Conservation (phyloP, 2,888 invertebrate species). For the Tetranychus truncatus region DNA sequence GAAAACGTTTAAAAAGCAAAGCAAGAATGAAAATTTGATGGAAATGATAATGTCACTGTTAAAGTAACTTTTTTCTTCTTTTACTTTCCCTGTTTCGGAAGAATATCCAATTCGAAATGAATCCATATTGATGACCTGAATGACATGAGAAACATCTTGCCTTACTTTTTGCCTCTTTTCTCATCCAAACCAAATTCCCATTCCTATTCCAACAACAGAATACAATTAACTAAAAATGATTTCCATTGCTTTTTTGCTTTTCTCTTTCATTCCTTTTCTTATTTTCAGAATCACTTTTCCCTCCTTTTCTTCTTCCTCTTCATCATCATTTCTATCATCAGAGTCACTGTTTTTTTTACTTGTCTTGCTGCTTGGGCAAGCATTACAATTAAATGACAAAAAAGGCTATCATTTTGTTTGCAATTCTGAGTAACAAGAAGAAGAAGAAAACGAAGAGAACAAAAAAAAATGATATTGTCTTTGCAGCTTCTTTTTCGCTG, state of each 20-base stretch:
- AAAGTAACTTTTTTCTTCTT: not conserved
- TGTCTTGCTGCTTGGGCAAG: not conserved
- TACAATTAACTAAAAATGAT: constrained; percentile 1
- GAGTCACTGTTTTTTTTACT: not conserved
- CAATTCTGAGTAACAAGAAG: not conserved
- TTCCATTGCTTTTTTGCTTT: not conserved
- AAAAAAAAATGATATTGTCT: not conserved
- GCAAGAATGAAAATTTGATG: not conserved
- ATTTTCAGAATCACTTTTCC: not conserved
- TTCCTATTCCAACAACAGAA: not conserved
- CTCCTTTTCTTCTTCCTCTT: not conserved
- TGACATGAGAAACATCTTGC: not conserved
- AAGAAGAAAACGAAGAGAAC: not conserved
- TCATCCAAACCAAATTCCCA: not conserved
- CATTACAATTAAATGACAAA: constrained; percentile 1
- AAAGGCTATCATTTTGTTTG: not conserved
- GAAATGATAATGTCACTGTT: not conserved
- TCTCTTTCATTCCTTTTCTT: not conserved
- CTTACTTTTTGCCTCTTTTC: not conserved
- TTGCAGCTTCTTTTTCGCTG: not conserved
- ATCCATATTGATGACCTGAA: not conserved
- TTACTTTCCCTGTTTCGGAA: not conserved
- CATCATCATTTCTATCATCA: not conserved
- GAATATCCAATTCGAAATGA: not conserved
- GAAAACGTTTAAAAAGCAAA: not conserved